Conservation (phyloP, 2,888 invertebrate species). For the Lathronympha strigana region DNA sequence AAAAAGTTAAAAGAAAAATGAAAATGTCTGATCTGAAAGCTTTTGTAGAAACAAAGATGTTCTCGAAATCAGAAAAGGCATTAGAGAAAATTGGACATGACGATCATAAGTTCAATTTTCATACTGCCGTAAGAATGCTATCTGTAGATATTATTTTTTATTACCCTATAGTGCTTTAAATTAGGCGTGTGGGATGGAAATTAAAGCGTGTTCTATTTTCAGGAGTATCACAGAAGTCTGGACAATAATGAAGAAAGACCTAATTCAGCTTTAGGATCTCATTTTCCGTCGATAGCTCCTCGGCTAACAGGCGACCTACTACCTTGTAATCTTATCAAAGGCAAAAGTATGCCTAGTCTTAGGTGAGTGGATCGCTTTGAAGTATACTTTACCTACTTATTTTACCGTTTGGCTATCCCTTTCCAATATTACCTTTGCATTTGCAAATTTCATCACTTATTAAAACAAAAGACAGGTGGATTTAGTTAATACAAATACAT, state of each 20-base stretch:
- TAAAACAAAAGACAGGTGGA: neutral
- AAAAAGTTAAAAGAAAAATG: constrained; percentile 93
- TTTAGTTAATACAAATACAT: neutral
- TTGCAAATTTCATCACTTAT: constrained; percentile 14
- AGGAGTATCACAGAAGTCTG: constrained; percentile 93
- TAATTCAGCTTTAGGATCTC: constrained; percentile 87
- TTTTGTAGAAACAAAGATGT: constrained; percentile 95
- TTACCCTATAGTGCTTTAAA: constrained; percentile 37
- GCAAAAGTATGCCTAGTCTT: constrained; percentile 98
- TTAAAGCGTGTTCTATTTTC: constrained; percentile 11
- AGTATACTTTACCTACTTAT: constrained; percentile 1
- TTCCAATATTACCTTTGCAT: constrained; percentile 20
- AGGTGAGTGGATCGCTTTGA: constrained; percentile 85
- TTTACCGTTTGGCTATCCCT: constrained; percentile 20
- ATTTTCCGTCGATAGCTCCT: constrained; percentile 85
- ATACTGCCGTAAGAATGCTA: constrained; percentile 86
- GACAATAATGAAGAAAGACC: constrained; percentile 92
- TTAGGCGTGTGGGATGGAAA: constrained; percentile 30
- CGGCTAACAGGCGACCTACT: constrained; percentile 79
- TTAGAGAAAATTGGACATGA: constrained; percentile 95
- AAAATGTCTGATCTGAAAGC: constrained; percentile 96
- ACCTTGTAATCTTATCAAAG: constrained; percentile 91
- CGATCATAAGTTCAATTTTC: constrained; percentile 85
- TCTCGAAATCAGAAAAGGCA: constrained; percentile 96
- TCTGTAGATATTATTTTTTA: constrained; percentile 78